A percentile compares a stretch with the other conserved stretches of the same genome.
Conservation (phyloP, 2,797 vertebrate species). For the Mormyrus proboscirostris region DNA sequence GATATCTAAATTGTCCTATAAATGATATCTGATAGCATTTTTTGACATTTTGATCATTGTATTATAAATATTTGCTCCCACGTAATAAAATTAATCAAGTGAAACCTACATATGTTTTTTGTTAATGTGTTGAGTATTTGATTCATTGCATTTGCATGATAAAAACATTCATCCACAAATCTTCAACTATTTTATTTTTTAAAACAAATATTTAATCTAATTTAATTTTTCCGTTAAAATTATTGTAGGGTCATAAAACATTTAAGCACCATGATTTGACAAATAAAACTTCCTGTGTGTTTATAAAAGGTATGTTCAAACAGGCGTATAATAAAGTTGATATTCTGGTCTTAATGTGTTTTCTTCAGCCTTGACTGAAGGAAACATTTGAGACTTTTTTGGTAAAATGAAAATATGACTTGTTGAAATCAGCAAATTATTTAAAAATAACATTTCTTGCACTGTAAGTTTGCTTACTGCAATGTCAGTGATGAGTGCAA, state of each 20-base stretch:
- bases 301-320: not conserved
- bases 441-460: not conserved
- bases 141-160: not conserved
- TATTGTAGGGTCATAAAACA: not conserved
- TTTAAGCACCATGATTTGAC: not conserved
- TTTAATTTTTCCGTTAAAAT: not conserved
- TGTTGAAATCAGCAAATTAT: not conserved
- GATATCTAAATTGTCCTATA: slow-evolving; percentile 19
- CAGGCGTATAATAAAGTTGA: not conserved
- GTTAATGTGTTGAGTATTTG: not conserved
- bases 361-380: not conserved
- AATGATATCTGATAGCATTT: not conserved
- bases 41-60: slow-evolving; percentile 6
- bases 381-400: not conserved
- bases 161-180: not conserved
- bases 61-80: not conserved
- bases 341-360: not conserved
- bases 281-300: not conserved
- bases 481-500: not conserved
- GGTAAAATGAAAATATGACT: not conserved
- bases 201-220: not conserved
- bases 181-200: not conserved
- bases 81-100: slow-evolving; percentile 12
- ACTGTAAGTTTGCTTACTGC: not conserved
- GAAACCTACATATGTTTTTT: not conserved